These are phyloP conservation scores for Scrobipalpa atriplicella DNA, from an alignment of 2,888 invertebrate species.

Conservation along the genomic window DNA sequence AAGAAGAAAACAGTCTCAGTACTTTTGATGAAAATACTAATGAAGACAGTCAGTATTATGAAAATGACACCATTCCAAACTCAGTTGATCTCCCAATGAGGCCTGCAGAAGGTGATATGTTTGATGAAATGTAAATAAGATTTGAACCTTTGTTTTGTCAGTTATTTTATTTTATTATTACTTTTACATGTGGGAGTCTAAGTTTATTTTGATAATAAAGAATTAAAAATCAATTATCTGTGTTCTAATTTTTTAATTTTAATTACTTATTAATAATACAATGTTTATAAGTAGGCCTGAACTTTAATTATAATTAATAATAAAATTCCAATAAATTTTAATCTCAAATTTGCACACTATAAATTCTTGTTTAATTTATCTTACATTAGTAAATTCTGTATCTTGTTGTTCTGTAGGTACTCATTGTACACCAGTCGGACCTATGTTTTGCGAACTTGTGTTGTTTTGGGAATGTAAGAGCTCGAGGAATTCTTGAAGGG, in stretches of 20 bases:
- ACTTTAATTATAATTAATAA: constrained; percentile 55
- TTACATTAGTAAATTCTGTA: constrained; percentile 47
- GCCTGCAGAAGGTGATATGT: constrained; percentile 69
- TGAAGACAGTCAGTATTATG: constrained; percentile 71
- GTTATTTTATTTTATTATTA: constrained; percentile 22
- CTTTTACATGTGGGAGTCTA: neutral
- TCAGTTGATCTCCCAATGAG: constrained; percentile 61
- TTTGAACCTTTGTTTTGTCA: neutral
- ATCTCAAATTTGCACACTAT: constrained; percentile 70
- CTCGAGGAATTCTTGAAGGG: constrained; percentile 77
- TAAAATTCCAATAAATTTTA: constrained; percentile 61
- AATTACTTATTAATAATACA: constrained; percentile 29
- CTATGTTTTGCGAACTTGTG: constrained; percentile 66
- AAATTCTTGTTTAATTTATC: constrained; percentile 66
- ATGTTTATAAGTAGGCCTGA: constrained; percentile 45
- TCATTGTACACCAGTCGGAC: constrained; percentile 68
- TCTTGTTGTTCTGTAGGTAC: constrained; percentile 38
- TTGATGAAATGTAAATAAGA: constrained; percentile 66
- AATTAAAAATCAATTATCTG: neutral
- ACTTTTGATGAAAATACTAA: constrained; percentile 55
- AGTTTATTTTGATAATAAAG: constrained; percentile 20
- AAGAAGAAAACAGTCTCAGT: constrained; percentile 65
- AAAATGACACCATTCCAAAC: constrained; percentile 69
- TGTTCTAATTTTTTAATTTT: constrained; percentile 23
- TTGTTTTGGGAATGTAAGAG: constrained; percentile 73